These are phyloP conservation scores for Diadema setosum DNA, from an alignment of 35 echinoderm and acorn worm genomes.

Conservation along the genomic window DNA sequence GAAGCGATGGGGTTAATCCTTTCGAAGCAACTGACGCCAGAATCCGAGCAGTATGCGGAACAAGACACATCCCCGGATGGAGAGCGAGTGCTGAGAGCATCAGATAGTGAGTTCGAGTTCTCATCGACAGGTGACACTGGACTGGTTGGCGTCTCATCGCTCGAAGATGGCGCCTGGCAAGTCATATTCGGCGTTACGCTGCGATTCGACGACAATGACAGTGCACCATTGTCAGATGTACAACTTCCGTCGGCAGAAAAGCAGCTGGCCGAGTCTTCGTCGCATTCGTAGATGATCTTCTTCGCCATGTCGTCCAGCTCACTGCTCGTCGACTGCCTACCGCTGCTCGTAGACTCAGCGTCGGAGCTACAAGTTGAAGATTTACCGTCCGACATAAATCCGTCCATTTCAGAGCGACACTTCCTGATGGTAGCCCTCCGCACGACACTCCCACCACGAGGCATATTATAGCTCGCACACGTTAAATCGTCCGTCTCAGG, in stretches of 20 bases:
- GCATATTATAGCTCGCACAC: not conserved
- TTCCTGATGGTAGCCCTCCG: not conserved
- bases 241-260: not conserved
- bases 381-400: not conserved
- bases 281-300: slow-evolving; percentile 1
- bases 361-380: not conserved
- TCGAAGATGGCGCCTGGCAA: not conserved
- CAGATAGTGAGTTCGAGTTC: not conserved
- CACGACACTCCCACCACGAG: not conserved
- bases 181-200: not conserved
- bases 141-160: not conserved
- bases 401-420: not conserved
- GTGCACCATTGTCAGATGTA: not conserved
- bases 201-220: not conserved
- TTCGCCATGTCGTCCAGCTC: not conserved
- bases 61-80: not conserved
- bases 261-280: slow-evolving; percentile 9
- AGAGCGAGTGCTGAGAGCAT: not conserved
- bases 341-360: not conserved
- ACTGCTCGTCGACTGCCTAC: not conserved
- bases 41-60: not conserved
- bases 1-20: not conserved
- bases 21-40: not conserved
- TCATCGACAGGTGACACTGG: not conserved
- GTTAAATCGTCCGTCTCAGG: not conserved